Evolutionary conservation across 53 echinoderm and acorn worm genomes (phyloP).

Genomic region (Mesocentrotus franciscanus): DNA sequence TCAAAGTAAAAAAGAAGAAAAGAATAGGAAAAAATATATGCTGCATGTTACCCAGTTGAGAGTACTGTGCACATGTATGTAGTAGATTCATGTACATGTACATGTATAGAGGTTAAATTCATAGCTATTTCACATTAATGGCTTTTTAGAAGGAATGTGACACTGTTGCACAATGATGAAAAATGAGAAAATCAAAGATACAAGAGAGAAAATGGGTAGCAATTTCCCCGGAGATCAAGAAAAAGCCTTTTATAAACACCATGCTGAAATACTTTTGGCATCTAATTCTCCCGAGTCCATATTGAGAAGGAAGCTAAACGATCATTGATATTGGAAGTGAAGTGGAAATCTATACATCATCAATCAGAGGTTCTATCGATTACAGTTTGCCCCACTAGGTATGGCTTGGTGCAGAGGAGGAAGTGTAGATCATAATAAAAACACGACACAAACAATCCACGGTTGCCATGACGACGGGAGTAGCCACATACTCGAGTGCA

Average conservation of each 20-base stretch:
- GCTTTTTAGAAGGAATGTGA: neutral
- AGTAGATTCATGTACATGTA: too few relatives aligned
- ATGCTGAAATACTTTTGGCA: neutral
- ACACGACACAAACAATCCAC: slow-evolving; percentile 29
- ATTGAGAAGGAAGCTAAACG: slow-evolving; percentile 6
- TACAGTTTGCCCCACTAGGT: slow-evolving; percentile 16
- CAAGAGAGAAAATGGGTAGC: neutral
- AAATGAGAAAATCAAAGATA: neutral
- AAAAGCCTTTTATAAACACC: neutral
- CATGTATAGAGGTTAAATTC: too few relatives aligned
- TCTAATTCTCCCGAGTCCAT: neutral
- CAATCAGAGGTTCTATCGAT: slow-evolving; percentile 22
- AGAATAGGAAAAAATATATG: too few relatives aligned
- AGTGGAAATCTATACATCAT: slow-evolving; percentile 51
- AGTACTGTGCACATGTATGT: too few relatives aligned
- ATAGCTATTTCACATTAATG: neutral
- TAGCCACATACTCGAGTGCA: slow-evolving; percentile 14
- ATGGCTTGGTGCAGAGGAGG: neutral
- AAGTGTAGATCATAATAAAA: neutral
- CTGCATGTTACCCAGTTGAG: too few relatives aligned
- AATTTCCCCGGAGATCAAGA: neutral
- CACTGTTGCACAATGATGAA: neutral
- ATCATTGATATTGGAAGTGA: slow-evolving; percentile 26
- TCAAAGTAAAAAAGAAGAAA: too few relatives aligned
- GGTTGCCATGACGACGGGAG: slow-evolving; percentile 41